These are phyloP conservation scores for Hydra vulgaris DNA, from an alignment of 30 jellyfish, hydroid and myxozoan species.

Conservation along the genomic window DNA sequence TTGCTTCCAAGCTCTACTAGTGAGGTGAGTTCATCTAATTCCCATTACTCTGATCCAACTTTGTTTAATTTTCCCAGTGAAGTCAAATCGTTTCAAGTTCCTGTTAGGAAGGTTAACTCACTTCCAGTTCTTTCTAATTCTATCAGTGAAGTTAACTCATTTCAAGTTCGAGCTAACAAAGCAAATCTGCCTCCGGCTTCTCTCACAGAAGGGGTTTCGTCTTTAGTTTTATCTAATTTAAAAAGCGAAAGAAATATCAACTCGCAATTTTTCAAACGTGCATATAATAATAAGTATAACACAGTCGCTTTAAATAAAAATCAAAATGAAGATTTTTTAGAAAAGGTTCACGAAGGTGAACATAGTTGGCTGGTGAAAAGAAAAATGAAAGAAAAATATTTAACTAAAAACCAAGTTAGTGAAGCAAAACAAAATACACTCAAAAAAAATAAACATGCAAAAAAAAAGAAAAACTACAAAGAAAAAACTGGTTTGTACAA, in stretches of 20 bases:
- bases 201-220: no score
- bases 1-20: no score
- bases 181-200: no score
- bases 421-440: not conserved
- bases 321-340: not conserved
- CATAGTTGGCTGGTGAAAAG: not conserved
- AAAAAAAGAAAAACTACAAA: no score
- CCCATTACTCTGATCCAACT: no score
- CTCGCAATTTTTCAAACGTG: not conserved
- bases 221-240: no score
- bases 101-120: not conserved
- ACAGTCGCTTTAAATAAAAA: not conserved
- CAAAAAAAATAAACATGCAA: not conserved
- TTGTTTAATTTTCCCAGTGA: no score
- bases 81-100: no score
- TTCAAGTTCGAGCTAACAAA: no score
- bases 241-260: not conserved
- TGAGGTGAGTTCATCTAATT: no score
- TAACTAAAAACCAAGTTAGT: not conserved
- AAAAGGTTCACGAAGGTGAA: not conserved
- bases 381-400: not conserved
- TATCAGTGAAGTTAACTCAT: no score
- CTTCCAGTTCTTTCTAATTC: not conserved
- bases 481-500: not conserved
- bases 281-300: not conserved